Evolutionary conservation across 2,888 invertebrate species (phyloP).

Genomic region (Drosophila greeni): DNA sequence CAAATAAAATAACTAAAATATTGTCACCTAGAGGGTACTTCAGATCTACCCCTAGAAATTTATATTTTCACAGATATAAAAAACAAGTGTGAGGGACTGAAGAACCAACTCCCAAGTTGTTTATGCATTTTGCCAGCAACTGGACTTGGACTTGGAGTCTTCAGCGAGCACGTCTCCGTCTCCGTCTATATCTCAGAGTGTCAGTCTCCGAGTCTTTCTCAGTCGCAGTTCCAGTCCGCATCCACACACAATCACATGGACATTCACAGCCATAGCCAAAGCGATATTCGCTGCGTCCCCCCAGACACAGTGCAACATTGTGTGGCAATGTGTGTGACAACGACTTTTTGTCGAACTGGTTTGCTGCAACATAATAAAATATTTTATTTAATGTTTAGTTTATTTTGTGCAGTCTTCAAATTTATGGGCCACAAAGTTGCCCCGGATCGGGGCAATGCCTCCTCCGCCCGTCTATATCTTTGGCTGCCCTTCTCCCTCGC

Average conservation of each 20-base stretch:
- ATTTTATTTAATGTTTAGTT: conserved; percentile 75
- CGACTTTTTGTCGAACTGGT: conserved; percentile 54
- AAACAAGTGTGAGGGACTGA: conserved; percentile 50
- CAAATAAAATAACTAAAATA: too few relatives aligned
- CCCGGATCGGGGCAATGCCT: conserved; percentile 39
- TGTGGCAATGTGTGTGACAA: conserved; percentile 50
- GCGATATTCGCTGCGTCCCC: conserved; percentile 16
- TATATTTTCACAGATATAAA: conserved; percentile 4
- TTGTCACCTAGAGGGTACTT: neutral
- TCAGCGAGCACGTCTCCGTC: conserved; percentile 18
- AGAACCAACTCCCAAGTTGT: conserved; percentile 61
- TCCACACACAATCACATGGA: conserved; percentile 29
- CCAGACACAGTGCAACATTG: conserved; percentile 63
- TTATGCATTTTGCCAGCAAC: conserved; percentile 64
- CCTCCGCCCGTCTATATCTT: neutral
- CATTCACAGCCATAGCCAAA: conserved; percentile 15
- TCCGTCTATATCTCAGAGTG: conserved; percentile 29
- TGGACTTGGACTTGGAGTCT: conserved; percentile 40
- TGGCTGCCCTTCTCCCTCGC: conserved; percentile 11
- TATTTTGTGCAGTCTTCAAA: conserved; percentile 61
- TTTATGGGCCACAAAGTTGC: conserved; percentile 59
- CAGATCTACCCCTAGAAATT: neutral
- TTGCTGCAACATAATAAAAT: conserved; percentile 69
- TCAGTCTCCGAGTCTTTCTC: conserved; percentile 29
- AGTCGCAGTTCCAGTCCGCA: conserved; percentile 12